A percentile compares a stretch with the other conserved stretches of the same genome.
Evolutionary conservation across 1,140 invertebrate species (phyloP).

Genomic region (Saccostrea echinata): DNA sequence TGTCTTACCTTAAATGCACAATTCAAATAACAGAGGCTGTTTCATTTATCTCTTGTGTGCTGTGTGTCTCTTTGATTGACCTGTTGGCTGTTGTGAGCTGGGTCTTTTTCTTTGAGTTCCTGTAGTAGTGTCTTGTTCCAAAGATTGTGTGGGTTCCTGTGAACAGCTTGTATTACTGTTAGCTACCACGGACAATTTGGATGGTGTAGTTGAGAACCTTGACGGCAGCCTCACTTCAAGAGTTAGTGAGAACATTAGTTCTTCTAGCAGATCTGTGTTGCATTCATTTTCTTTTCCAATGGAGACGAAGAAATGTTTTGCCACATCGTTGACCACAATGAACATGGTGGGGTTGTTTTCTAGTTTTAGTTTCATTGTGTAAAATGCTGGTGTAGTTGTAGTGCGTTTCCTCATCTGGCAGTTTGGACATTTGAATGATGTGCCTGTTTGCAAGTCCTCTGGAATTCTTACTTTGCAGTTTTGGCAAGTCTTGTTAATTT

Average conservation of each 20-base stretch:
- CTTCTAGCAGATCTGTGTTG: not conserved
- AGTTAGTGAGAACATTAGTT: not conserved
- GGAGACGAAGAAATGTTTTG: not conserved
- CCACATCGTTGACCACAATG: not conserved
- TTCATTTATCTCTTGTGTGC: not conserved
- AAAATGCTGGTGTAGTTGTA: not conserved
- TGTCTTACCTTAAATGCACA: no score
- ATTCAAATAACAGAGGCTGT: not conserved
- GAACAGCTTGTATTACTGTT: not conserved
- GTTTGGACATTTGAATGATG: not conserved
- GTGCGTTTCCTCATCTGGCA: not conserved
- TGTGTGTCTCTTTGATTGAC: not conserved
- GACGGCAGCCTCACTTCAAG: not conserved
- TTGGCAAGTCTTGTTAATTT: not conserved
- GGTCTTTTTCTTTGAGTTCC: not conserved
- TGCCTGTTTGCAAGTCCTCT: not conserved
- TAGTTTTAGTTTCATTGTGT: not conserved
- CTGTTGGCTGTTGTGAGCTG: not conserved
- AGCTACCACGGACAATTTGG: not conserved
- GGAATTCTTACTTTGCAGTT: not conserved
- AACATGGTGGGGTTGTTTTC: not conserved
- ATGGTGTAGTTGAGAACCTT: not conserved
- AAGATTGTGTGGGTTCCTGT: not conserved
- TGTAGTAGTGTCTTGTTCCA: not conserved
- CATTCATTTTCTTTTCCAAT: not conserved